Evolutionary conservation across 2,888 invertebrate species (phyloP), one percentile per base, ranked within the genome.

Genomic region (Andrena bicolor): DNA sequence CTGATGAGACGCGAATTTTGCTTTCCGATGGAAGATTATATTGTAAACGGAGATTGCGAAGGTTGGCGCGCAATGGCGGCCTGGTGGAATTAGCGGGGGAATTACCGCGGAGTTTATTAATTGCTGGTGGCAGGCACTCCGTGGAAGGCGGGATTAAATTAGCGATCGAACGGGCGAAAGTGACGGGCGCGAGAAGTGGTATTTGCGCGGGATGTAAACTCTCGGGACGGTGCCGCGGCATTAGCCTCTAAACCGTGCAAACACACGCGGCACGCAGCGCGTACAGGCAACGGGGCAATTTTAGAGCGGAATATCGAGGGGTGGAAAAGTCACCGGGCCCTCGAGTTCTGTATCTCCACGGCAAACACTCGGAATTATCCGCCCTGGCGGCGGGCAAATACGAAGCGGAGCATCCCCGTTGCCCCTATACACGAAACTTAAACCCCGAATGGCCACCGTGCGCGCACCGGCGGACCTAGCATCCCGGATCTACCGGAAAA

Each of bases 321-420:
- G 79, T n/a, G 86, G 71, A 72, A 81, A 85, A 87, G 87, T 85
- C 85, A 81, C 78, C 48, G 49, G 48, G 30, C 71, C 70, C 76
- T 80, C 64, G 58, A 73, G 41, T 28, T 35, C 73, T 81, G 72
- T 76, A 86, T 86, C 85, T 87, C 77, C 28, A 83, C 49, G 78
- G 83, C 88, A 90, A 90, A 90, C 87, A 90, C 87, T 89, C 74
- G n/a, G 66, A 82, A 83, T 84, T 87, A 89, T 86, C 84, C 88
- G 66, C 78, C 78, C 41, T 66, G 49, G 63, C 53, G 74, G 53
- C 63, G 74, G 51, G 73, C 76, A 81, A 81, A 83, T 74, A 81
- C 70, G 30, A 8, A 41, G 10, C 8, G 66, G 8, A 64, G 61
- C 23, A 74, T 53, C 13, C 49, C 13, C 30, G n/a, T 7, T 4